phyloP scores from a whole-genome alignment of 2,888 invertebrate species.

The Ophion ventricosus region DNA sequence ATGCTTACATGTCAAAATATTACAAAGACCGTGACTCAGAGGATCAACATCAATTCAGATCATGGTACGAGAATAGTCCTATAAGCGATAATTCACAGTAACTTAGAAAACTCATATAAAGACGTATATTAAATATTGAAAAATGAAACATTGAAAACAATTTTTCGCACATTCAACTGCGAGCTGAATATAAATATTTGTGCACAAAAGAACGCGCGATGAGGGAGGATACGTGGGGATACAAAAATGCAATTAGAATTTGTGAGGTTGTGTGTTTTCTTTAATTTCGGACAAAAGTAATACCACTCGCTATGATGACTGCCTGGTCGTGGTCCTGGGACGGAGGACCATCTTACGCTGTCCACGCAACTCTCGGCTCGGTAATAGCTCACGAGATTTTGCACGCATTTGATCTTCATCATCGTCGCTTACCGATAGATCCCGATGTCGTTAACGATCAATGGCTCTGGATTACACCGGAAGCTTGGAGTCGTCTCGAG shows the following conservation, averaged over 20 bases:
- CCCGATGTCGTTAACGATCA: slow-evolving; percentile 77
- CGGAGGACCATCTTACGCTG: slow-evolving; percentile 83
- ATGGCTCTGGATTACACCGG: slow-evolving; percentile 82
- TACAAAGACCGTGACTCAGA: background rate
- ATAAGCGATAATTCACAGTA: background rate
- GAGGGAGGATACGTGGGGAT: background rate
- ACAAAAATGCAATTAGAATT: background rate
- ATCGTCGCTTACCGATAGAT: slow-evolving; percentile 78
- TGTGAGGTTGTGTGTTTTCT: background rate
- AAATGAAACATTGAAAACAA: background rate
- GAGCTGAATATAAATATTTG: background rate
- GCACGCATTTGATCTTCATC: slow-evolving; percentile 84
- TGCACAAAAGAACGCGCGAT: background rate
- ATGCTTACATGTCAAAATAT: background rate
- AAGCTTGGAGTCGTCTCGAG: slow-evolving; percentile 82
- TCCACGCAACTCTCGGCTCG: slow-evolving; percentile 84
- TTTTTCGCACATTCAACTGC: background rate
- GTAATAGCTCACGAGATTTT: slow-evolving; percentile 84
- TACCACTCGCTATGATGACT: slow-evolving; percentile 84
- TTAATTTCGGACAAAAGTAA: slow-evolving; percentile 75
- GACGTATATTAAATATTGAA: background rate
- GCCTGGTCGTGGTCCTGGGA: slow-evolving; percentile 84
- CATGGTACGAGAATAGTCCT: background rate
- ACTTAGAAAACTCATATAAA: background rate
- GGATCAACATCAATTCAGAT: background rate